Conservation (phyloP, 1,140 invertebrate genomes). For the Euglossa dilemma region DNA sequence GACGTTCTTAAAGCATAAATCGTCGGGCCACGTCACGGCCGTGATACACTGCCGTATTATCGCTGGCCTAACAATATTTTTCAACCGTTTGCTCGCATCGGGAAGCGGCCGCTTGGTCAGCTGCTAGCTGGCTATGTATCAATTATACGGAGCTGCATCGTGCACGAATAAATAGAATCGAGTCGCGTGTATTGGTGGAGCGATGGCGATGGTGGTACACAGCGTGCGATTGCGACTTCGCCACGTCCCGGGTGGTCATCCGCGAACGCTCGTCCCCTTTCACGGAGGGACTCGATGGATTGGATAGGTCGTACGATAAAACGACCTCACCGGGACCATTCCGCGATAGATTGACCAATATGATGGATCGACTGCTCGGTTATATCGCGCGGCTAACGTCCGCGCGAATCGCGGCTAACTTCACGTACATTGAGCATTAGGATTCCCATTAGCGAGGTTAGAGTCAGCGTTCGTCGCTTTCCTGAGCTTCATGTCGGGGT, state of each 20-base stretch:
- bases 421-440: too few species aligned
- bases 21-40: conserved; percentile 24
- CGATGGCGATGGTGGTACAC: neutral
- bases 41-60: conserved; percentile 57
- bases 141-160: conserved; percentile 53
- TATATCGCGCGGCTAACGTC: neutral
- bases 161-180: conserved; percentile 51
- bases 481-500: too few species aligned
- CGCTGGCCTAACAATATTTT: conserved; percentile 49
- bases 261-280: conserved; percentile 38
- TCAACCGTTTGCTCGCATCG: conserved; percentile 19
- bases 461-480: too few species aligned
- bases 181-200: neutral
- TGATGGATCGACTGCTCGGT: conserved; percentile 48
- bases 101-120: conserved; percentile 55
- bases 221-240: conserved; percentile 49
- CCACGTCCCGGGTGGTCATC: conserved; percentile 20
- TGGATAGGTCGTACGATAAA: conserved; percentile 44
- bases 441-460: neutral
- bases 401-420: neutral
- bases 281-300: conserved; percentile 53
- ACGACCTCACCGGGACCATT: conserved; percentile 56
- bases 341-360: conserved; percentile 52
- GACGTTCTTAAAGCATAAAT: conserved; percentile 55
- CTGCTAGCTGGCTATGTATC: conserved; percentile 45